Evolutionary conservation across 2,888 invertebrate species (phyloP).

Genomic region (Cantharis rufa): DNA sequence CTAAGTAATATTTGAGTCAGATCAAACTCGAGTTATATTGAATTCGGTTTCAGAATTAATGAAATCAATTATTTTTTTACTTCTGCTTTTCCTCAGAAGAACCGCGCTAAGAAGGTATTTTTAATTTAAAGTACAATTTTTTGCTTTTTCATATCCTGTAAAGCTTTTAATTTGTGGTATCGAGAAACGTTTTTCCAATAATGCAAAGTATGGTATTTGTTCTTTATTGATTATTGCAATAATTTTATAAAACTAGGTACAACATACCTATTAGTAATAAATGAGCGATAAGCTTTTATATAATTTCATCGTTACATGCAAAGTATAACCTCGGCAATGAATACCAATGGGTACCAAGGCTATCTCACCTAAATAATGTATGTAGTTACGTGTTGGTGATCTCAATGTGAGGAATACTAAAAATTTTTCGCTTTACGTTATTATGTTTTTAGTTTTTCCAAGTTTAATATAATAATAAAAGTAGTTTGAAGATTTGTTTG

Average conservation of each 20-base stretch:
- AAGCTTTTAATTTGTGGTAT: neutral
- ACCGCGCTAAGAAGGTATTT: neutral
- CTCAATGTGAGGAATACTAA: neutral
- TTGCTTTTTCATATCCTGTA: neutral
- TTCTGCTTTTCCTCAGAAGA: neutral
- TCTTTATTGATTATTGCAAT: neutral
- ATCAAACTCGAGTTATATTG: neutral
- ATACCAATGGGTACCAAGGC: conserved; percentile 22
- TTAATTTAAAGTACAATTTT: neutral
- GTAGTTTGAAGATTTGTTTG: neutral
- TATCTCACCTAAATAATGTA: conserved; percentile 14
- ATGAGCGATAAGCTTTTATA: neutral
- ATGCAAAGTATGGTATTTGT: neutral
- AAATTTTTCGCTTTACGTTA: neutral
- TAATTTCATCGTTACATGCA: conserved; percentile 1
- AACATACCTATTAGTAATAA: neutral
- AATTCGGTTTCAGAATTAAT: neutral
- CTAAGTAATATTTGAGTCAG: neutral
- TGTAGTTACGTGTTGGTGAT: conserved; percentile 3
- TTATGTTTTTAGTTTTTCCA: neutral
- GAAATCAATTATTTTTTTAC: neutral
- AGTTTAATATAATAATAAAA: neutral
- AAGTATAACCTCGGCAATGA: conserved; percentile 24
- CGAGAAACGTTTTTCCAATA: neutral
- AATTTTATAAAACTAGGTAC: neutral